Evolutionary conservation across 2,113 vertebrate species (phyloP).

Genomic region (Origma solitaria): DNA sequence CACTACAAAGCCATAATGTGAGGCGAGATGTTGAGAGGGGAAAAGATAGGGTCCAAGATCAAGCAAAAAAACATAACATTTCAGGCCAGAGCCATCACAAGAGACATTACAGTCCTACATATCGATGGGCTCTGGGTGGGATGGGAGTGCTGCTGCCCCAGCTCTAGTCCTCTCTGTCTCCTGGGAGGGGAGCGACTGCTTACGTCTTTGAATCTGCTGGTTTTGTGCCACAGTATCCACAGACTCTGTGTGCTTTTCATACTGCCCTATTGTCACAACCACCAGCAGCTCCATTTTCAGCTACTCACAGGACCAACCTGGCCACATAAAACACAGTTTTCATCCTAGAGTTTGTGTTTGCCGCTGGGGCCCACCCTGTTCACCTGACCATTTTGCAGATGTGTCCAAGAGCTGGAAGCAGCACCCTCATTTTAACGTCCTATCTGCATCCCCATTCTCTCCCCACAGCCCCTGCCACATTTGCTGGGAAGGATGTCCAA

Average conservation of each 20-base stretch:
- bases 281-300: neutral
- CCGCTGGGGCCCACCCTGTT: neutral
- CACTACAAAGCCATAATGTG: neutral
- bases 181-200: neutral
- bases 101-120: rapidly evolving
- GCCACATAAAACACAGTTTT: neutral
- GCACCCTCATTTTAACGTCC: neutral
- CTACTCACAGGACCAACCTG: rapidly evolving
- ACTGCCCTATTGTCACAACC: neutral
- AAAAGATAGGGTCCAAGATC: neutral
- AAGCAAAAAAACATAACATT: neutral
- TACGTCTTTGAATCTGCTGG: neutral
- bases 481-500: neutral
- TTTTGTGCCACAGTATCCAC: neutral
- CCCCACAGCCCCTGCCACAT: neutral
- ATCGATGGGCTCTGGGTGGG: rapidly evolving
- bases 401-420: neutral
- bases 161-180: neutral
- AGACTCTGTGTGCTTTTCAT: neutral
- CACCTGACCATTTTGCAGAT: neutral
- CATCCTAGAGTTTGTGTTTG: neutral
- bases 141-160: neutral
- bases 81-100: neutral
- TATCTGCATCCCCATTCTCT: neutral
- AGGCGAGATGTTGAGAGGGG: neutral